phyloP scores from a whole-genome alignment of 2,888 invertebrate species.

The Lasioglossum vierecki region DNA sequence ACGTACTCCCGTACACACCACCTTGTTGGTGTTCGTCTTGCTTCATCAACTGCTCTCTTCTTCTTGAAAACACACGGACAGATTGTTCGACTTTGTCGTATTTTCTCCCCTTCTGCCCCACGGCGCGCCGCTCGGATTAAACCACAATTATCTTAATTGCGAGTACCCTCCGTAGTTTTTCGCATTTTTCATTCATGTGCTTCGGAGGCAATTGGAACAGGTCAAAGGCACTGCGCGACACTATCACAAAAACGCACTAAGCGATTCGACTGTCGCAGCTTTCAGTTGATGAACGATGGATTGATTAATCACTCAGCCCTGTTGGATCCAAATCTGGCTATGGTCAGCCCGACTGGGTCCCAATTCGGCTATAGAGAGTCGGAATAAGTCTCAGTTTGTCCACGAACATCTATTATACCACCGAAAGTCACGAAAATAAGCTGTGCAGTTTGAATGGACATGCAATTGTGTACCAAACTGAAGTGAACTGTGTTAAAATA shows the following conservation, averaged over 20 bases:
- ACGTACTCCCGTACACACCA: not conserved
- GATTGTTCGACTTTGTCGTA: conserved; percentile 66
- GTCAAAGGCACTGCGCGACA: not conserved
- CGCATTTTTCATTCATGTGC: not conserved
- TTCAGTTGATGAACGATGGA: not conserved
- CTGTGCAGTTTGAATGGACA: not conserved
- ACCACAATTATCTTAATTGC: conserved; percentile 82
- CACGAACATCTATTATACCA: not conserved
- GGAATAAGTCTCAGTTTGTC: not conserved
- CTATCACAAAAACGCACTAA: not conserved
- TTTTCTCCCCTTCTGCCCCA: conserved; percentile 59
- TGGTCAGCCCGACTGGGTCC: not conserved
- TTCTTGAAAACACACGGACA: conserved; percentile 2
- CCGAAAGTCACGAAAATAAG: not conserved
- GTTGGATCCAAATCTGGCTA: not conserved
- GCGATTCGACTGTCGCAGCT: not conserved
- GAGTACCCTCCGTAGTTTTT: conserved; percentile 1
- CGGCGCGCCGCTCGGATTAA: conserved; percentile 73
- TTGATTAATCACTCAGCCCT: not conserved
- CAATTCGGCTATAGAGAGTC: not conserved
- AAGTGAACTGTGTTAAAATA: not conserved
- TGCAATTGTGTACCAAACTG: not conserved
- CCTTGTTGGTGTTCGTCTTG: not conserved
- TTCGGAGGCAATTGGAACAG: not conserved
- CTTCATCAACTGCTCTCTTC: not conserved